phyloP scores from a whole-genome alignment of 2,888 invertebrate species.

The Sinotaia quadrata region DNA sequence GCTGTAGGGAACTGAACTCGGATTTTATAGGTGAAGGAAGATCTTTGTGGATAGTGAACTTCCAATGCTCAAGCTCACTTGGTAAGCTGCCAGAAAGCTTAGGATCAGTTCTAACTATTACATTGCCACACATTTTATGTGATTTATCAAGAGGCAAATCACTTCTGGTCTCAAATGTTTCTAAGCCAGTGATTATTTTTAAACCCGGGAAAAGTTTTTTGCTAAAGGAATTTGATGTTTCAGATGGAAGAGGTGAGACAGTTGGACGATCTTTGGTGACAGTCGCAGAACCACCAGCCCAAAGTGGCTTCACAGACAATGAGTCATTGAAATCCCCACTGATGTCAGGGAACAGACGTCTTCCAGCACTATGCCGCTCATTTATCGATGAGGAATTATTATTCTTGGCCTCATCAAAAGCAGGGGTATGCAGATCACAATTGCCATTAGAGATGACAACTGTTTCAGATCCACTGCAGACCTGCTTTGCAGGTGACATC shows the following conservation, averaged over 20 bases:
- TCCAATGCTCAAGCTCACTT: not conserved
- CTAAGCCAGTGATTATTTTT: not conserved
- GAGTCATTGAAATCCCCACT: slow-evolving; percentile 1
- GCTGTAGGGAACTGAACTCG: slow-evolving; percentile 21
- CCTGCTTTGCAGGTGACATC: too few species aligned
- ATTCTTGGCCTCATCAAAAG: too few species aligned
- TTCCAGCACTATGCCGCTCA: slow-evolving; percentile 8
- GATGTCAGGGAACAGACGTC: slow-evolving; percentile 16
- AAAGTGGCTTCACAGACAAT: slow-evolving; percentile 16
- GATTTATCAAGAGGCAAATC: too few species aligned
- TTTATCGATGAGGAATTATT: too few species aligned
- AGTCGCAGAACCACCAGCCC: slow-evolving; percentile 25
- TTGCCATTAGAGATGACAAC: too few species aligned
- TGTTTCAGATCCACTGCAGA: too few species aligned
- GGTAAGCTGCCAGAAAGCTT: too few species aligned
- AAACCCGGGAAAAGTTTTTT: slow-evolving; percentile 23
- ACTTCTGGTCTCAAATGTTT: not conserved
- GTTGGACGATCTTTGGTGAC: slow-evolving; percentile 32
- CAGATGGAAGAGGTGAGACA: slow-evolving; percentile 3
- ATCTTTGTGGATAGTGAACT: not conserved
- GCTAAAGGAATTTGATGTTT: not conserved
- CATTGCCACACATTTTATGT: too few species aligned
- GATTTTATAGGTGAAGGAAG: not conserved
- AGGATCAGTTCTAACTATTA: too few species aligned
- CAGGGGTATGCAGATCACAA: too few species aligned